Evolutionary conservation across 2,888 invertebrate species (phyloP), one percentile per base, ranked within the genome.

Genomic region (Lasius platythorax): DNA sequence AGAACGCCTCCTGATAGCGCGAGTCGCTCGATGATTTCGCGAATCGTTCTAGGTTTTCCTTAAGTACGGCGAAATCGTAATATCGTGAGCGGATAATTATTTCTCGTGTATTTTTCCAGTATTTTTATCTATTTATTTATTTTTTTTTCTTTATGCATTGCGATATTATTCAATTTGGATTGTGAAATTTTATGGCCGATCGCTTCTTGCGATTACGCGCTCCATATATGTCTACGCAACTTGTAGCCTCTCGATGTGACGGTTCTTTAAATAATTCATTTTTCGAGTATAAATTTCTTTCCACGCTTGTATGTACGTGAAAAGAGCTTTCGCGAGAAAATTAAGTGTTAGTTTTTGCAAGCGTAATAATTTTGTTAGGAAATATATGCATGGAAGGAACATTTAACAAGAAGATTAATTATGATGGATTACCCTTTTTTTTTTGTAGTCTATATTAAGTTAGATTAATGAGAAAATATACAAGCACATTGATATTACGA

Each of bases 81-180:
- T 58, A 53, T 53, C 8, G 3, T 70, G 40, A 18, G 43, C 68
- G 43, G 9, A 46, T 63, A 73, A 81, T 81, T 81, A 73, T 73
- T 81, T n/a, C 46, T 23, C 46, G 61, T 33, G 8, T 5, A 23
- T 23, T 23, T 23, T 23, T 18, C 30, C 37, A 0, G 9, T 28
- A 46, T 58, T 61, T 84, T 66, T 64, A 12, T 28, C 12, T 40
- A 33, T 37, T 23, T 23, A 23, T 23, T 23, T 23, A 23, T 23
- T 23, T 23, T 0, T 63, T 40, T 76, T 63, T 53, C 64, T 64
- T 76, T 37, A 56, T 33, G 43, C 64, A 28, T 28, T 53, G 15
- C 30, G 43, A 43, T 72, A 61, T 79, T 79, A 61, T 81, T 79
- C 33, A 79, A 79, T 79, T 81, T 61, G 63, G 79, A 70, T 23